These are phyloP conservation scores for Erpobdella octoculata DNA, from an alignment of 2,888 invertebrate species.

Conservation along the genomic window DNA sequence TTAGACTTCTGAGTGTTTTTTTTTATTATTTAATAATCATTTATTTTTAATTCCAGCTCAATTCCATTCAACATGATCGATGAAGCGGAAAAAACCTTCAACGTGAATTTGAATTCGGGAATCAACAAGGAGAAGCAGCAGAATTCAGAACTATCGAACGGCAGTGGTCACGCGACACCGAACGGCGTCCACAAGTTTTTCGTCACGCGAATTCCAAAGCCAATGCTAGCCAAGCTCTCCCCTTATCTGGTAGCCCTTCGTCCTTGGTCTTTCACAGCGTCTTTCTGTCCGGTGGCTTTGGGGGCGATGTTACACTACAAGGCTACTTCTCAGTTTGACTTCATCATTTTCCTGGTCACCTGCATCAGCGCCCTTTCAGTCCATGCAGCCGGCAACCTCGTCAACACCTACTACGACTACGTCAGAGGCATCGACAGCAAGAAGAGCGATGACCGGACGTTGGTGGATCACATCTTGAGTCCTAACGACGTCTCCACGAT, in stretches of 20 bases:
- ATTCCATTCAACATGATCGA: no score
- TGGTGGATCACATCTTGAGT: constrained; percentile 82
- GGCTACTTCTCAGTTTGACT: constrained; percentile 64
- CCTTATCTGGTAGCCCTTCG: constrained; percentile 63
- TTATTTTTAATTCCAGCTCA: background rate
- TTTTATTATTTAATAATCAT: no score
- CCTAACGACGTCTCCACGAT: constrained; percentile 77
- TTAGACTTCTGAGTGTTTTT: no score
- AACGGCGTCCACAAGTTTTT: constrained; percentile 11
- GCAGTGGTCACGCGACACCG: no score
- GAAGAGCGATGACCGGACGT: constrained; percentile 71
- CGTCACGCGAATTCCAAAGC: background rate
- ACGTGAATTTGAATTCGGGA: background rate
- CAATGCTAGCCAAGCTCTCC: constrained; percentile 12
- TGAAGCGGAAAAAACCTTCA: background rate
- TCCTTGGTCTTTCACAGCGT: constrained; percentile 88
- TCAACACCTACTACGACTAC: constrained; percentile 91
- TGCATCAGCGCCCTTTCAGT: constrained; percentile 79
- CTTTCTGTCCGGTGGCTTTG: constrained; percentile 78
- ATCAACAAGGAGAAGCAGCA: background rate
- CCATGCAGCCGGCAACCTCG: constrained; percentile 90
- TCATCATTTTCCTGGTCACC: constrained; percentile 65
- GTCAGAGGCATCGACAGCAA: constrained; percentile 84
- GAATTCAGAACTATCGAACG: background rate
- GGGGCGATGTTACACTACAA: constrained; percentile 83